Base-by-base conservation (phyloP, 2,113 vertebrate genomes). In the Pluvialis apricaria region DNA sequence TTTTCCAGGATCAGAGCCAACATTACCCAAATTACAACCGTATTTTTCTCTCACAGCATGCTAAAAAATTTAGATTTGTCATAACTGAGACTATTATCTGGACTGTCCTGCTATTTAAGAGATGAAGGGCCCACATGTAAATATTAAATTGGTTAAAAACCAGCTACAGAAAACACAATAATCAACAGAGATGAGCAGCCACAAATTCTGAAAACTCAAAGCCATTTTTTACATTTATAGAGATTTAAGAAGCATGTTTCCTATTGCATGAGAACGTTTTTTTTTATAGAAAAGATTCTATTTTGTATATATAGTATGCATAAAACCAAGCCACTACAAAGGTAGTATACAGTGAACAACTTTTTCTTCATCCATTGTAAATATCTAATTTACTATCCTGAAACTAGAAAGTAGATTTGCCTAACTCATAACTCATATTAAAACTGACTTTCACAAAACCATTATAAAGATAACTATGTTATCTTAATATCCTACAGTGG, bases 381-480 rank as follows among this genome's bases (percentile, higher is more conserved):
- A 90, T 89, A 92, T 93, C 42, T 82, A 69, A 85, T 91, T 93
- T 92, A 76, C 49, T 68, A 49, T 20, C 42, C 31, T 72, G 55
- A 93, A 90, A 92, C 13, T 8, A 55, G 31, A 86, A 93, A 83
- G 75, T 38, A 85, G 55, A 79, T 96, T 96, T 88, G 11, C 25
- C 70, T 55, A 82, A 85, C 26, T 90, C 34, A 1, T 75, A 86
- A 84, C 29, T 90, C 34, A 1, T 75, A 86, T 24, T 81, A 93
- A 95, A 96, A 90, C 1, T 9, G 62, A 79, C 66, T 88, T 92
- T 51, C 69, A 85, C 42, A 95, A 94, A 95, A 73, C 62, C 93
- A 95, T 88, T 95, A 80, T 57, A 73, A 90, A 95, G 77, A 96
- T 96, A 40, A 93, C 54, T 79, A 29, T 77, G 42, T 47, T 86